Evolutionary conservation across 2,888 invertebrate species (phyloP).

Genomic region (Drosophila setosimentum): DNA sequence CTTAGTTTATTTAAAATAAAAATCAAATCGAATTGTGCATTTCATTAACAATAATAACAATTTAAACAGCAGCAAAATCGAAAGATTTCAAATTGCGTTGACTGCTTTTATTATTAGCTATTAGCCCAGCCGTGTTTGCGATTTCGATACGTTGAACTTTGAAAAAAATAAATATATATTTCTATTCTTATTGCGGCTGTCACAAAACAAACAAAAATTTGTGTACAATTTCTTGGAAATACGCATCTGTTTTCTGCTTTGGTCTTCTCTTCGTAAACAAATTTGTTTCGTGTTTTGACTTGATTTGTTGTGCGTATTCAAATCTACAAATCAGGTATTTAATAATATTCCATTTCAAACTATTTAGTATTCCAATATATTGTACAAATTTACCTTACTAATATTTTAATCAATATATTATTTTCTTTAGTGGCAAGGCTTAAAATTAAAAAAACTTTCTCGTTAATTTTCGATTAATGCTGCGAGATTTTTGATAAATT

Average conservation of each 20-base stretch:
- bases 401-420: not conserved
- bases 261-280: slow-evolving; percentile 69
- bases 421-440: not conserved
- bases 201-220: slow-evolving; percentile 20
- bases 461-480: not conserved
- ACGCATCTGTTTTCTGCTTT: slow-evolving; percentile 46
- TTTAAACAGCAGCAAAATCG: not conserved
- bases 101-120: slow-evolving; percentile 51
- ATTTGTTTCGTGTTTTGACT: slow-evolving; percentile 29
- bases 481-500: not conserved
- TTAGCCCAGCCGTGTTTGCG: slow-evolving; percentile 41
- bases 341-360: not conserved
- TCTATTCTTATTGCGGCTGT: slow-evolving; percentile 10
- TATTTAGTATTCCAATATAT: not conserved
- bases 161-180: slow-evolving; percentile 22
- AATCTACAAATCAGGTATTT: slow-evolving; percentile 12
- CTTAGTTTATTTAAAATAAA: not conserved
- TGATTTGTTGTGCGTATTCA: not conserved
- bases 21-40: slow-evolving; percentile 1
- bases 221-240: slow-evolving; percentile 10
- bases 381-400: not conserved
- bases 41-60: not conserved
- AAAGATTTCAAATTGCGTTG: slow-evolving; percentile 7
- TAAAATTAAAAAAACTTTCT: not conserved
- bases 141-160: slow-evolving; percentile 59